Conservation (phyloP, 1,140 invertebrate genomes). For the Pseudomyrmex sp. region DNA sequence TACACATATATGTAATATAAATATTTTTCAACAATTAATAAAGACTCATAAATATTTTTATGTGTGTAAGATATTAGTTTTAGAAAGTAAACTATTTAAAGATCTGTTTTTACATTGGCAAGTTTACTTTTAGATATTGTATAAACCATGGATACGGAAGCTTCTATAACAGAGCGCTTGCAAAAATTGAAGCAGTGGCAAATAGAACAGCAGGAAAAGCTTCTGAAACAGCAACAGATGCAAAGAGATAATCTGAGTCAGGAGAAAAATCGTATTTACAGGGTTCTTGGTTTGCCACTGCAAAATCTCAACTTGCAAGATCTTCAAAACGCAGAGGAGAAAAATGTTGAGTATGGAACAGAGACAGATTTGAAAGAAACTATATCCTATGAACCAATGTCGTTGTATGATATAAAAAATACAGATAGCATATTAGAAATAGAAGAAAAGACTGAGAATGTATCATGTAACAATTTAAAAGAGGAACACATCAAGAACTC, state of each 20-base stretch:
- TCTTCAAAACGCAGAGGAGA: constrained; percentile 10
- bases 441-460: background rate
- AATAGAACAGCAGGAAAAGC: constrained; percentile 74
- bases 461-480: background rate
- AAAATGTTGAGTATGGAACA: background rate
- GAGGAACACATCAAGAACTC: background rate
- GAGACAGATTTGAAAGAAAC: background rate
- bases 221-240: constrained; percentile 77
- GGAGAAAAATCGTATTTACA: constrained; percentile 76
- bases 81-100: too few relatives aligned
- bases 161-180: constrained; percentile 75
- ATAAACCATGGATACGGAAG: constrained; percentile 74
- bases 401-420: background rate
- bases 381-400: background rate
- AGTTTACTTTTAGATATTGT: constrained; percentile 22
- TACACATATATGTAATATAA: too few relatives aligned
- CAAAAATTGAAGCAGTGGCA: constrained; percentile 79
- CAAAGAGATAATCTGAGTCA: constrained; percentile 76
- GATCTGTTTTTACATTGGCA: too few relatives aligned
- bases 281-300: constrained; percentile 73
- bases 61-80: too few relatives aligned
- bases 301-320: constrained; percentile 46
- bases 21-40: too few relatives aligned
- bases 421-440: background rate
- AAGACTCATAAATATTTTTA: too few relatives aligned